Base-by-base conservation (phyloP, 2,888 invertebrate genomes). In the Phaedon cochleariae region DNA sequence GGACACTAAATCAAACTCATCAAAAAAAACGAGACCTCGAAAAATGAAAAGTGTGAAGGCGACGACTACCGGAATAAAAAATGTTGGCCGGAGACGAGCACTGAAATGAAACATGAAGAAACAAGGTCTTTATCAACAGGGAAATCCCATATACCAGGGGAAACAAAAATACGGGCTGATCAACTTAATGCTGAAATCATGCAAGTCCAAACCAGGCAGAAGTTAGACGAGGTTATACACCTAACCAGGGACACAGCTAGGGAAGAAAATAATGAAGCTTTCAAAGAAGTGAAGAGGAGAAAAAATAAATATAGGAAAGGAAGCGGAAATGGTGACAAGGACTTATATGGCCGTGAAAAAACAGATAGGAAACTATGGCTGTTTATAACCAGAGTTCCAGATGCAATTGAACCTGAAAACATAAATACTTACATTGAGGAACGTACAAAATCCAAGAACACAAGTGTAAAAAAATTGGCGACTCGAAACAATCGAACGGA, bases 301-400 rank as follows among this genome's bases (percentile, higher is more conserved):
- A 53, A 53, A 29, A 53, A 31, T 15, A 53, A 34, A 34, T 34
- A 53, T 53, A 53, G 7, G 29, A 31, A 7, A 53, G 53, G 53
- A 53, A 53, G n/a, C n/a, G n/a, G n/a, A n/a, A n/a, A n/a, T n/a
- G n/a, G n/a, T n/a, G n/a, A n/a, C n/a, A n/a, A n/a, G 6, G 31
- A 53, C 53, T 10, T 34, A 53, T 15, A 34, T 31, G 18, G 34
- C 5, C 53, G 53, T 15, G 34, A 53, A 31, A 53, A 31, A 6
- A 4, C 34, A 34, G 53, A 53, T 53, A 53, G 53, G 53, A 53
- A 53, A 53, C 17, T 53, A 15, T 34, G 18, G 34, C 34, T 53
- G n/a, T 53, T 53, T 34, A 29, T 53, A 53, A 12, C 53, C 15
- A 53, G 53, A 29, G 34, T 53, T 53, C 53, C 53, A 53, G 53